Percentiles rank a stretch among this genome's conserved stretches.
These are phyloP conservation scores for Bombyx mandarina DNA, from an alignment of 1,140 invertebrate species.

Conservation along the genomic window DNA sequence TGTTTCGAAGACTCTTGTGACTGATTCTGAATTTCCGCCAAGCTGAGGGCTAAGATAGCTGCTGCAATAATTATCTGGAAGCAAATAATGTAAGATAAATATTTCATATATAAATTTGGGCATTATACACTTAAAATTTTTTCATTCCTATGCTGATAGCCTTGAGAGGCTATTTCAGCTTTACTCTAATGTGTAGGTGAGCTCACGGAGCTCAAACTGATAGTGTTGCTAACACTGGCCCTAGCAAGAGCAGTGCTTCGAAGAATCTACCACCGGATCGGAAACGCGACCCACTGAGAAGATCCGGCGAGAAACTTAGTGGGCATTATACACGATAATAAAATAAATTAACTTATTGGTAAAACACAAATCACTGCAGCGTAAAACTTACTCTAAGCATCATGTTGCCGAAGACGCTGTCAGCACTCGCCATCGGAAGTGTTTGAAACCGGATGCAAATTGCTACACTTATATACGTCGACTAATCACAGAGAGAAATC, in stretches of 20 bases:
- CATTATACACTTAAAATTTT: not conserved
- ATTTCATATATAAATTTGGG: not conserved
- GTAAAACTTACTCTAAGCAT: conserved; percentile 13
- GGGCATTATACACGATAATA: not conserved
- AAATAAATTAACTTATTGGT: not conserved
- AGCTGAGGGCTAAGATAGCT: not conserved
- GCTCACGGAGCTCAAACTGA: too few relatives aligned
- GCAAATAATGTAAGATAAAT: not conserved
- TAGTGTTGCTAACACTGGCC: too few relatives aligned
- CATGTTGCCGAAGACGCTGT: conserved; percentile 5
- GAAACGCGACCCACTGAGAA: too few relatives aligned
- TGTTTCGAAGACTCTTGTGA: conserved; percentile 1
- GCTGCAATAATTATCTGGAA: conserved; percentile 8
- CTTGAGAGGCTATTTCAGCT: too few relatives aligned
- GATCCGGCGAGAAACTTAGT: too few relatives aligned
- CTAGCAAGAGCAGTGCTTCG: too few relatives aligned
- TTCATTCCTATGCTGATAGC: too few relatives aligned
- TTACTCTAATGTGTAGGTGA: too few relatives aligned
- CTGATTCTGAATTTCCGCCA: not conserved
- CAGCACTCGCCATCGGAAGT: conserved; percentile 13
- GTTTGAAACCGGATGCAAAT: conserved; percentile 9
- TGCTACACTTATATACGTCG: conserved; percentile 16
- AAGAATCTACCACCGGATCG: too few relatives aligned
- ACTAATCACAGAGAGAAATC: conserved; percentile 15
- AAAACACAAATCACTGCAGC: not conserved